Percentiles rank a stretch among this genome's conserved stretches.
Conservation (phyloP, 2,797 vertebrate genomes). For the Rhynchotus rufescens region DNA sequence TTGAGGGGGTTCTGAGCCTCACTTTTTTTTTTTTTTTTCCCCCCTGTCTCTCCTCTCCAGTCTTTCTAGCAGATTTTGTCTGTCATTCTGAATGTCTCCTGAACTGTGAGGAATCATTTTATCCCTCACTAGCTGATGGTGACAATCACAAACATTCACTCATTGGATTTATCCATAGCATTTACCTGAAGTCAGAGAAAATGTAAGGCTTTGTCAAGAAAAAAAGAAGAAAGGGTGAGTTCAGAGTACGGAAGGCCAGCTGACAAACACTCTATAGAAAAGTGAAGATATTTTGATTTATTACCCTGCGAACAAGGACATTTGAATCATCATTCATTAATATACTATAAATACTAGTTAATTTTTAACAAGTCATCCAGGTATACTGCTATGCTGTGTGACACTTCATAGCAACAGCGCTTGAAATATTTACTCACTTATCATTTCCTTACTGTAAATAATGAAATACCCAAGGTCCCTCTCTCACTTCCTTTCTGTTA, state of each 20-base stretch:
- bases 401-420: background rate
- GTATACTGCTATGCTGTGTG: background rate
- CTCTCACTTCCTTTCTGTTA: background rate
- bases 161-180: background rate
- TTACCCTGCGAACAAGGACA: background rate
- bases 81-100: background rate
- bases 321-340: background rate
- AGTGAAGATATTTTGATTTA: background rate
- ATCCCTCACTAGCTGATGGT: background rate
- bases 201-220: background rate
- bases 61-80: background rate
- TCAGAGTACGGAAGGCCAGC: background rate
- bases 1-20: background rate
- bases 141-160: rapidly evolving
- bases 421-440: background rate
- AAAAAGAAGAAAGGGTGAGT: background rate
- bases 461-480: background rate
- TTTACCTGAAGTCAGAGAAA: background rate
- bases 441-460: background rate
- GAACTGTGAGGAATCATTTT: background rate
- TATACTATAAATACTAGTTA: background rate
- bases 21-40: background rate
- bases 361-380: background rate
- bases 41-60: background rate
- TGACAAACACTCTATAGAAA: background rate